Percentiles rank a stretch among this genome's conserved stretches.
phyloP scores from a whole-genome alignment of 2,113 vertebrate species.

The Eleginops maclovinus region DNA sequence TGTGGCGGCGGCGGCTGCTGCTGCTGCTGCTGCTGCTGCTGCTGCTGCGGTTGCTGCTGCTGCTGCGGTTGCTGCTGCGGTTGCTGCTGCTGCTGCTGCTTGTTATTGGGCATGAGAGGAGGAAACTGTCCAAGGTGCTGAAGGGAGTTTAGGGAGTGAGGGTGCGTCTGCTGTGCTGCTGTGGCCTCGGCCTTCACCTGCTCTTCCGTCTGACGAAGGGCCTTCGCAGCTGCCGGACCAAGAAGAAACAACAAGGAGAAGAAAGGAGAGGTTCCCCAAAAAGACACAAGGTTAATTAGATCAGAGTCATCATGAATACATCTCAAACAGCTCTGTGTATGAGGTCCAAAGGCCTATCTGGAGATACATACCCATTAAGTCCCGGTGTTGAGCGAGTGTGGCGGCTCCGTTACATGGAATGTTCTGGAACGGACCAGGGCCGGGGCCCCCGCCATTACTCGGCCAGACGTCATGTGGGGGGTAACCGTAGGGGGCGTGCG shows the following conservation, averaged over 20 bases:
- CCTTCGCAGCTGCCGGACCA: slow-evolving; percentile 87
- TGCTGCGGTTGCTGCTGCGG: slow-evolving; percentile 42
- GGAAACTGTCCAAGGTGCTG: slow-evolving; percentile 98
- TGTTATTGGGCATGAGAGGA: slow-evolving; percentile 93
- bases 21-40: slow-evolving; percentile 55
- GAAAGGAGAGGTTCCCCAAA: background rate
- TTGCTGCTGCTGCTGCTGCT: slow-evolving; percentile 62
- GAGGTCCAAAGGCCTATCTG: background rate
- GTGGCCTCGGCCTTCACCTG: slow-evolving; percentile 87
- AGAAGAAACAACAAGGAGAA: background rate
- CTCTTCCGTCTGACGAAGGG: slow-evolving; percentile 88
- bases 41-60: slow-evolving; percentile 64
- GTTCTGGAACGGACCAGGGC: slow-evolving; percentile 92
- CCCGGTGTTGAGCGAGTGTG: slow-evolving; percentile 89
- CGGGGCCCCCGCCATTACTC: slow-evolving; percentile 87
- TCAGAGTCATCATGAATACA: background rate
- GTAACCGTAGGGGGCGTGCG: slow-evolving; percentile 87
- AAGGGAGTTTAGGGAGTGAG: slow-evolving; percentile 89
- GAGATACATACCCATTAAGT: slow-evolving; percentile 87
- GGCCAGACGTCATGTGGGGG: slow-evolving; percentile 93
- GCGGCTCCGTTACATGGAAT: slow-evolving; percentile 98
- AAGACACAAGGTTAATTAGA: background rate
- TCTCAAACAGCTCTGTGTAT: background rate
- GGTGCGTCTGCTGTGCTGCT: slow-evolving; percentile 82
- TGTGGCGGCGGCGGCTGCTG: background rate